These are phyloP conservation scores for Geopemphigus sp. DNA, from an alignment of 1,140 invertebrate genomes.

Conservation along the genomic window DNA sequence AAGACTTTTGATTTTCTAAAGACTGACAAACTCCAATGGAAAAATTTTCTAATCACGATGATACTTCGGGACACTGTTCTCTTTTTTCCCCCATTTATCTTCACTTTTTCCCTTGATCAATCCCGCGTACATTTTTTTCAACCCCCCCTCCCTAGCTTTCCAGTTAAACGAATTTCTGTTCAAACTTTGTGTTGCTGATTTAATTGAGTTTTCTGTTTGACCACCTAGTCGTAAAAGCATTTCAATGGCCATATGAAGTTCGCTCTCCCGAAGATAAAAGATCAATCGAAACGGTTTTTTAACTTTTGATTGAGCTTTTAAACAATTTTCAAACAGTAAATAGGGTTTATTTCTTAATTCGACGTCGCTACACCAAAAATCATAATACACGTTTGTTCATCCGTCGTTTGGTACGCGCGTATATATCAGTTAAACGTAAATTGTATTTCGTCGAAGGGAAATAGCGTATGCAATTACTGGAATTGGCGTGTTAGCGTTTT, in stretches of 20 bases:
- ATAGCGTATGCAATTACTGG: too few relatives aligned
- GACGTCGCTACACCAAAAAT: slow-evolving; percentile 2
- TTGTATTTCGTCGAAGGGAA: too few relatives aligned
- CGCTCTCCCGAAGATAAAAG: slow-evolving; percentile 30
- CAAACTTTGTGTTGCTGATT: slow-evolving; percentile 40
- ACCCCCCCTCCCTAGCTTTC: neutral
- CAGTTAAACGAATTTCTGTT: slow-evolving; percentile 45
- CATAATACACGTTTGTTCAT: neutral
- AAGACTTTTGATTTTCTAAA: slow-evolving; percentile 48
- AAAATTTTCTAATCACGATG: slow-evolving; percentile 49
- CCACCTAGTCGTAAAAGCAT: slow-evolving; percentile 33
- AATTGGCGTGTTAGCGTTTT: too few relatives aligned
- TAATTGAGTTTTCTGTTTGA: slow-evolving; percentile 49
- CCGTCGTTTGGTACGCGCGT: too few relatives aligned
- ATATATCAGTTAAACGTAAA: too few relatives aligned
- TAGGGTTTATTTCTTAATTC: slow-evolving; percentile 1
- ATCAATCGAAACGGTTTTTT: slow-evolving; percentile 44
- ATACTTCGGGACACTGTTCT: slow-evolving; percentile 25
- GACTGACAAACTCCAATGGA: slow-evolving; percentile 31
- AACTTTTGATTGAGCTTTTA: slow-evolving; percentile 35
- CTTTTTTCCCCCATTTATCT: neutral
- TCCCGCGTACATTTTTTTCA: slow-evolving; percentile 11
- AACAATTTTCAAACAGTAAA: slow-evolving; percentile 22
- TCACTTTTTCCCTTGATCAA: slow-evolving; percentile 37
- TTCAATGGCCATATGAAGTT: slow-evolving; percentile 32